Conservation (phyloP, 2,797 vertebrate species). For the Morus bassanus region DNA sequence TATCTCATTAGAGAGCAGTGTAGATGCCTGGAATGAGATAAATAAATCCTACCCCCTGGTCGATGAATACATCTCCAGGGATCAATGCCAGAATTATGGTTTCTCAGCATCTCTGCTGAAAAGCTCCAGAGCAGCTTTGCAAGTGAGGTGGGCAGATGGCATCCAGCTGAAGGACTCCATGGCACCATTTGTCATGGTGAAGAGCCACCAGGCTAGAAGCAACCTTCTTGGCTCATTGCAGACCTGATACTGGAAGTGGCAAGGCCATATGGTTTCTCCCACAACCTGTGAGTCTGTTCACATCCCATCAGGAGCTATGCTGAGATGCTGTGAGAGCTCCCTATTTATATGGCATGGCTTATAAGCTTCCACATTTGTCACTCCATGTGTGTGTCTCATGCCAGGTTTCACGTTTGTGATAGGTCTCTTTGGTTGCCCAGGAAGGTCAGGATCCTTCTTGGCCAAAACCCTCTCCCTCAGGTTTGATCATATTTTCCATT, state of each 20-base stretch:
- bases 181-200: not conserved
- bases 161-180: not conserved
- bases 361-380: constrained; percentile 7
- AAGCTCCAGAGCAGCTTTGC: not conserved
- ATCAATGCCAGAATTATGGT: not conserved
- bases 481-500: not conserved
- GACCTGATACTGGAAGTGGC: not conserved
- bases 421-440: not conserved
- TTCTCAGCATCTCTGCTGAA: not conserved
- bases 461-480: not conserved
- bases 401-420: not conserved
- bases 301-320: not conserved
- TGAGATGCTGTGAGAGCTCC: not conserved
- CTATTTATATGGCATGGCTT: not conserved
- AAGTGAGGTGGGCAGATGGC: not conserved
- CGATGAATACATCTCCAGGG: not conserved
- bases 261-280: constrained; percentile 23
- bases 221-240: not conserved
- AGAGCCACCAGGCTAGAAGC: constrained; percentile 28
- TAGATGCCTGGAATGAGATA: not conserved
- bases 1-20: not conserved
- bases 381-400: not conserved
- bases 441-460: not conserved
- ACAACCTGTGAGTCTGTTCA: constrained; percentile 3
- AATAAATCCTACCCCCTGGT: not conserved